Evolutionary conservation across 2,797 vertebrate species (phyloP).

Genomic region (Sebastes reedi): DNA sequence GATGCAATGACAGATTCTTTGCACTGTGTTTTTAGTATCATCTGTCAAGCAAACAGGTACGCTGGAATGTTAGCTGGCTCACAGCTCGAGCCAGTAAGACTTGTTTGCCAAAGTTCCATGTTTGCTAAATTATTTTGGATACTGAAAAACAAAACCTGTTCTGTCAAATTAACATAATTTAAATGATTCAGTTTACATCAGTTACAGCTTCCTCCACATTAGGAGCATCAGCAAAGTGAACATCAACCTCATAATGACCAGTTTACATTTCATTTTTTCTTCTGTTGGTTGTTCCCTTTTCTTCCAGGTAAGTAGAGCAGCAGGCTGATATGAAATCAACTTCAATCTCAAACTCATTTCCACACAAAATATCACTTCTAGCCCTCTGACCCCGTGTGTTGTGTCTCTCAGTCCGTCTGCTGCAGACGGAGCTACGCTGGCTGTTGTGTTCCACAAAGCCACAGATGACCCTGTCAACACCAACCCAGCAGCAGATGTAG

Average conservation of each 20-base stretch:
- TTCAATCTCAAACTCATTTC: slow-evolving; percentile 58
- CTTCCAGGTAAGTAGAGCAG: slow-evolving; percentile 23
- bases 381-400: slow-evolving; percentile 41
- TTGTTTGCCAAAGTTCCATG: neutral
- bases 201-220: neutral
- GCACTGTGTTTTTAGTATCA: neutral
- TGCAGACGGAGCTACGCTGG: slow-evolving; percentile 14
- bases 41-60: neutral
- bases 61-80: neutral
- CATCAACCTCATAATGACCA: neutral
- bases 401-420: slow-evolving; percentile 28
- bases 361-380: slow-evolving; percentile 43
- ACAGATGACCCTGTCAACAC: slow-evolving; percentile 59
- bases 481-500: slow-evolving; percentile 72
- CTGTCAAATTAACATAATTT: neutral
- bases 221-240: neutral
- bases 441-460: slow-evolving; percentile 48
- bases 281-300: neutral
- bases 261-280: neutral
- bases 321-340: slow-evolving; percentile 43
- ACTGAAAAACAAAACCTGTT: neutral
- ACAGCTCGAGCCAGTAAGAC: neutral
- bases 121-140: neutral
- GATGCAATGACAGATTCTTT: neutral
- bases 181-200: neutral